These are phyloP conservation scores for Neolamprologus hecqui DNA, from an alignment of 2,113 vertebrate species.

Conservation along the genomic window DNA sequence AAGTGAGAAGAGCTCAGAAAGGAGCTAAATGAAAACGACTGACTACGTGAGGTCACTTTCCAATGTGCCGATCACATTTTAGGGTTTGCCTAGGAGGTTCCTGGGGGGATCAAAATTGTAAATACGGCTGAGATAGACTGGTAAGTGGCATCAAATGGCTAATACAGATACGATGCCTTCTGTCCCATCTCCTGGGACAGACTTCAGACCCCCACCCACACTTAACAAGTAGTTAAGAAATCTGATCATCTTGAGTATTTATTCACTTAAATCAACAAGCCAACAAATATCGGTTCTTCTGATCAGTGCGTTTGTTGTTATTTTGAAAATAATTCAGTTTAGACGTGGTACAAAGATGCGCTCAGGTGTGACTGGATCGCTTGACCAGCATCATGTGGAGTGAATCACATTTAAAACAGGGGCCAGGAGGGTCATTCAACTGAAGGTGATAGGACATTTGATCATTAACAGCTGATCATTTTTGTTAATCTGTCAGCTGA, in stretches of 20 bases:
- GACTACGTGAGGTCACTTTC: background rate
- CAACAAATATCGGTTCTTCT: background rate
- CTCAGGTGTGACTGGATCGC: background rate
- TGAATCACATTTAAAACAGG: background rate
- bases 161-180: background rate
- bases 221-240: background rate
- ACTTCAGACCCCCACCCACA: background rate
- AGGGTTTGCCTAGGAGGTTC: background rate
- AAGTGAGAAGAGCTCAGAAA: background rate
- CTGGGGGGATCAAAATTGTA: background rate
- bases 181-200: background rate
- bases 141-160: background rate
- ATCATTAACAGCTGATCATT: background rate
- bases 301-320: accelerated
- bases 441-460: background rate
- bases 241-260: background rate
- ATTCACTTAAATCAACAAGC: background rate
- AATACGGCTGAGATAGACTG: background rate
- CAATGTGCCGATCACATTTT: background rate
- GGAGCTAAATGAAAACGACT: background rate
- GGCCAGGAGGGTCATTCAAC: background rate
- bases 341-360: background rate
- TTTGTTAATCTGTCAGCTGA: background rate
- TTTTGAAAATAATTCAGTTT: background rate
- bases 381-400: background rate